phyloP scores from a whole-genome alignment of 2,888 invertebrate genomes.

The Zygaena filipendulae region DNA sequence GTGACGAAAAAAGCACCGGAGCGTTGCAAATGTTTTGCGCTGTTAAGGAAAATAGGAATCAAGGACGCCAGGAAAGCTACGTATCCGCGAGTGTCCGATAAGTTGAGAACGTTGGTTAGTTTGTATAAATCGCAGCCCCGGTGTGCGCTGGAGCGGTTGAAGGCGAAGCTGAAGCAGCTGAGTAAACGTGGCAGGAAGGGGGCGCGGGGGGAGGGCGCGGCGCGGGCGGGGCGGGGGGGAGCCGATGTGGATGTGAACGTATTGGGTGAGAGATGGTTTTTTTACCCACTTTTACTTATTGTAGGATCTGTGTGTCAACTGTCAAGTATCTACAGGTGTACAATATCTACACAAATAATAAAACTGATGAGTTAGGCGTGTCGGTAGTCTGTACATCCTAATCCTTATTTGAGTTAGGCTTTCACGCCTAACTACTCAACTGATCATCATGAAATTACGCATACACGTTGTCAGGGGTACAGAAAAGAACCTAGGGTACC shows the following conservation, averaged over 20 bases:
- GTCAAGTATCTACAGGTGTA: no score
- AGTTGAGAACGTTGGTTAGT: slow-evolving; percentile 32
- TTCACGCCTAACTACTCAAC: no score
- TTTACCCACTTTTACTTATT: no score
- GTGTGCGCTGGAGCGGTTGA: slow-evolving; percentile 22
- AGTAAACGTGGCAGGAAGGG: slow-evolving; percentile 6
- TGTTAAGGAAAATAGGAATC: slow-evolving; percentile 33
- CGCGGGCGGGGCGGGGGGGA: background rate
- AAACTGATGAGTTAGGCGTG: no score
- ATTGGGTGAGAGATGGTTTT: slow-evolving; percentile 25
- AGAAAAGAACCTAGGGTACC: no score
- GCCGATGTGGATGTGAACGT: background rate
- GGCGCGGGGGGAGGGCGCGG: slow-evolving; percentile 5
- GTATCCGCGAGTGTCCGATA: slow-evolving; percentile 35
- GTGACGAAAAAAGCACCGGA: no score
- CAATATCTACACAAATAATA: no score
- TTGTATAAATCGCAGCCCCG: slow-evolving; percentile 26
- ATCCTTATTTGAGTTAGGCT: no score
- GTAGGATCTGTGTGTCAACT: no score
- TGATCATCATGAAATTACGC: no score
- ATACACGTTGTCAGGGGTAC: no score
- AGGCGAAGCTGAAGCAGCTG: slow-evolving; percentile 21
- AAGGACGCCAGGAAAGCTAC: slow-evolving; percentile 27
- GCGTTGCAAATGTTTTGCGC: slow-evolving; percentile 43
- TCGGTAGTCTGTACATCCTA: no score